These are phyloP conservation scores for Thumatha senex DNA, from an alignment of 2,888 invertebrate genomes.

Conservation along the genomic window DNA sequence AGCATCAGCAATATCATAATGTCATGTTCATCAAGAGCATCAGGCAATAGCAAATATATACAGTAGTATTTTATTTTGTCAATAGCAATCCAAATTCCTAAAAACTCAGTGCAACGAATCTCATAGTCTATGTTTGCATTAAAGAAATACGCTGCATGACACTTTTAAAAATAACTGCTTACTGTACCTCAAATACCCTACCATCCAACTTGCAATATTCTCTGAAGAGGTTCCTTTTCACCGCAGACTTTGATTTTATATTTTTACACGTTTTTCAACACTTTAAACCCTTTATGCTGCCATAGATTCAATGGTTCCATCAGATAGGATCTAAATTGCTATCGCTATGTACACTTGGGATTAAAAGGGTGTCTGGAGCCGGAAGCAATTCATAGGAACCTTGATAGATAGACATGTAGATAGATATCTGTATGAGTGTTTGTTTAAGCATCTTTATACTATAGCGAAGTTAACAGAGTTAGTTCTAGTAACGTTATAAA, in stretches of 20 bases:
- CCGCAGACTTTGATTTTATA: conserved; percentile 53
- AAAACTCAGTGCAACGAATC: background rate
- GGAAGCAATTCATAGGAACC: conserved; percentile 46
- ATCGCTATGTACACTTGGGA: conserved; percentile 73
- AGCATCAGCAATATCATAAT: no score
- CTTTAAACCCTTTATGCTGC: conserved; percentile 58
- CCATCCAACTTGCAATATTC: conserved; percentile 34
- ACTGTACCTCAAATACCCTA: conserved; percentile 25
- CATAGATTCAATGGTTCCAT: conserved; percentile 67
- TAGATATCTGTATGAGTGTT: conserved; percentile 11
- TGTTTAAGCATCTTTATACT: conserved; percentile 6
- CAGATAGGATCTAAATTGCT: conserved; percentile 78
- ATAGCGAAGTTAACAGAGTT: conserved; percentile 4
- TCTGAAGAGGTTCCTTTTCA: conserved; percentile 46
- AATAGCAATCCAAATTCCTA: no score
- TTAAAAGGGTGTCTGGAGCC: conserved; percentile 78
- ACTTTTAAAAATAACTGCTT: conserved; percentile 16
- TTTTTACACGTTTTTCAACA: conserved; percentile 61
- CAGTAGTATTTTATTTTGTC: no score
- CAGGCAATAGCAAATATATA: no score
- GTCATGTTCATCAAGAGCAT: no score
- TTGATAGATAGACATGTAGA: conserved; percentile 25
- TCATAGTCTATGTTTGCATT: no score
- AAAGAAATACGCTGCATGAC: no score
- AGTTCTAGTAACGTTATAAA: background rate